phyloP scores from a whole-genome alignment of 2,888 invertebrate genomes.

The Drosophila monieri region DNA sequence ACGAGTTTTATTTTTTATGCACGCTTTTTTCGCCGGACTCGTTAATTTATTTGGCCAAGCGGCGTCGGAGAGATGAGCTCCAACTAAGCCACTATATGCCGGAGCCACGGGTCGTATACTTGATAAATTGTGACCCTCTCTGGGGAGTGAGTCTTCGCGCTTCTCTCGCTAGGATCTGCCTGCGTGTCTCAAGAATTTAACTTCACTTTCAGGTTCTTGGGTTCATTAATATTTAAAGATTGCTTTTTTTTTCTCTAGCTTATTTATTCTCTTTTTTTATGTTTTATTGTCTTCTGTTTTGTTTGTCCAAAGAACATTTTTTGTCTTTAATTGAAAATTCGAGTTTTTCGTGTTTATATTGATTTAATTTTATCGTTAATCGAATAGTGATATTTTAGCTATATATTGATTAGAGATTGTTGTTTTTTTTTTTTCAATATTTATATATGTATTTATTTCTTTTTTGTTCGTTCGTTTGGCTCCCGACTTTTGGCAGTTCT shows the following conservation, averaged over 20 bases:
- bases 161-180: constrained; percentile 24
- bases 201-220: constrained; percentile 68
- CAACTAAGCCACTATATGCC: constrained; percentile 48
- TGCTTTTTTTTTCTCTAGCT: constrained; percentile 39
- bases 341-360: constrained; percentile 73
- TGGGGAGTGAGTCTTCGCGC: not conserved
- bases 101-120: constrained; percentile 55
- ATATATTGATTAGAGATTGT: constrained; percentile 44
- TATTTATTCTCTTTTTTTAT: constrained; percentile 34
- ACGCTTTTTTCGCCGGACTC: constrained; percentile 46
- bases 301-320: constrained; percentile 52
- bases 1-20: constrained; percentile 44
- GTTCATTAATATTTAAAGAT: constrained; percentile 68
- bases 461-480: constrained; percentile 6
- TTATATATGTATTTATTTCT: constrained; percentile 1
- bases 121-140: constrained; percentile 44
- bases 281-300: constrained; percentile 36
- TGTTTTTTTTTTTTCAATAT: constrained; percentile 18
- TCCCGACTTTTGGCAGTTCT: constrained; percentile 24
- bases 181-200: constrained; percentile 72
- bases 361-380: constrained; percentile 68
- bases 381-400: constrained; percentile 72
- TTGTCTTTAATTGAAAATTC: constrained; percentile 75
- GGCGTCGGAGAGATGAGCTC: constrained; percentile 65
- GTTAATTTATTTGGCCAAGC: constrained; percentile 76